A percentile compares a stretch with the other conserved stretches of the same genome.
These are phyloP conservation scores for Epizoanthus illoricatus DNA, from an alignment of 92 coral and sea anemone species.

Conservation along the genomic window DNA sequence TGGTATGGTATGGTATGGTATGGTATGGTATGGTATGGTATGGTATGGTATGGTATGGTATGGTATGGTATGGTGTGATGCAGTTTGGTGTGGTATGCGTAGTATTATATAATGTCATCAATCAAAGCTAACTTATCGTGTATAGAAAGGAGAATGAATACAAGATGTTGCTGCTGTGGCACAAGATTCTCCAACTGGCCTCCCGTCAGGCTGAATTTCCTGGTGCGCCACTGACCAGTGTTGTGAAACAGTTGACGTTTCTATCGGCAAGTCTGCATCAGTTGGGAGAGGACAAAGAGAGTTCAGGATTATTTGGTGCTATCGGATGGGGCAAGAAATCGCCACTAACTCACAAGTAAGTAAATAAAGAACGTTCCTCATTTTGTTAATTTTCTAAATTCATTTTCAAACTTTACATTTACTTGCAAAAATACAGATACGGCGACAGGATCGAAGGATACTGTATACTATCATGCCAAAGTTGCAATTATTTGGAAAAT, in stretches of 20 bases:
- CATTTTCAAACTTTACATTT: too few relatives aligned
- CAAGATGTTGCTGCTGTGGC: conserved; percentile 84
- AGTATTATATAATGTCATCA: too few relatives aligned
- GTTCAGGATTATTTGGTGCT: conserved; percentile 94
- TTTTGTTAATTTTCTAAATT: neutral
- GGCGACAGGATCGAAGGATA: too few relatives aligned
- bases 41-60: neutral
- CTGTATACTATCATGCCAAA: too few relatives aligned
- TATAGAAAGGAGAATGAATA: conserved; percentile 72
- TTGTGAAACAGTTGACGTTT: conserved; percentile 87
- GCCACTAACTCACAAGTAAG: conserved; percentile 74
- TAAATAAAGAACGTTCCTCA: neutral
- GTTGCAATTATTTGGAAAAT: too few relatives aligned
- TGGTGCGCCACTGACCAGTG: conserved; percentile 65
- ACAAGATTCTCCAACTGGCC: conserved; percentile 85
- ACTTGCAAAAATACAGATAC: too few relatives aligned
- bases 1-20: neutral
- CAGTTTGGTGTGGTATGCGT: neutral
- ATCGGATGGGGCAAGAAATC: conserved; percentile 97
- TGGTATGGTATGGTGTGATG: neutral
- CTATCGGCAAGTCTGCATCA: conserved; percentile 71
- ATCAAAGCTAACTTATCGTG: neutral
- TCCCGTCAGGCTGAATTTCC: conserved; percentile 84
- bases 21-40: too few relatives aligned
- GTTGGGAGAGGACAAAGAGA: conserved; percentile 87